Percentiles rank a stretch among this genome's conserved stretches.
These are phyloP conservation scores for Nothura maculosa DNA, from an alignment of 2,797 vertebrate genomes.

Conservation along the genomic window DNA sequence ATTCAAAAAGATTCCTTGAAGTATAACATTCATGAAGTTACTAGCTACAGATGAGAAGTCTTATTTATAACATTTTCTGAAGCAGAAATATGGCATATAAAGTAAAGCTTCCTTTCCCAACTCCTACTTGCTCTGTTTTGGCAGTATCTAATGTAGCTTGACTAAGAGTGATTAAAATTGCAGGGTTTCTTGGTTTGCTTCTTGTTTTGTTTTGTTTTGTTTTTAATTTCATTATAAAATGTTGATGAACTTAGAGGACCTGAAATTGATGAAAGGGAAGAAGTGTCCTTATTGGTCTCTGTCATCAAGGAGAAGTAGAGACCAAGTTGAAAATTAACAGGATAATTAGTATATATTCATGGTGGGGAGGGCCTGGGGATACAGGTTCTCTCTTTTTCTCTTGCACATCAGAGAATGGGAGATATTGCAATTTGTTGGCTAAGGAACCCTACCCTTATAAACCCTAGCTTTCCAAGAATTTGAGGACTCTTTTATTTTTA, in stretches of 20 bases:
- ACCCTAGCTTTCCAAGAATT: background rate
- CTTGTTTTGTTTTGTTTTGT: no score
- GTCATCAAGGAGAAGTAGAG: background rate
- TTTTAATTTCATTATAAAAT: background rate
- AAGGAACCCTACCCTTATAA: background rate
- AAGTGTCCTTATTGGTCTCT: background rate
- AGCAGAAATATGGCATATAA: background rate
- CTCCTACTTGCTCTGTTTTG: background rate
- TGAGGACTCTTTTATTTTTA: background rate
- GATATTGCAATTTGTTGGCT: background rate
- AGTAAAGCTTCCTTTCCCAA: background rate
- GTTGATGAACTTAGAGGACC: background rate
- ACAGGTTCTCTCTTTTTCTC: background rate
- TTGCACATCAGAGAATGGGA: background rate
- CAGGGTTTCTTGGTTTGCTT: background rate
- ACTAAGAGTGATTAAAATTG: background rate
- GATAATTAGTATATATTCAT: background rate
- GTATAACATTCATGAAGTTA: background rate
- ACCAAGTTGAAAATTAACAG: background rate
- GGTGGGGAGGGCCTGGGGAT: background rate
- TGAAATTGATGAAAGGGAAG: background rate
- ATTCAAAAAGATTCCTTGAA: background rate
- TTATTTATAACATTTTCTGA: background rate
- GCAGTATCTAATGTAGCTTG: background rate
- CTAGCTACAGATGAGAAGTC: background rate